Evolutionary conservation across 2,113 vertebrate genomes (phyloP), one percentile per base, ranked within the genome.

Genomic region (Tamias sibiricus): DNA sequence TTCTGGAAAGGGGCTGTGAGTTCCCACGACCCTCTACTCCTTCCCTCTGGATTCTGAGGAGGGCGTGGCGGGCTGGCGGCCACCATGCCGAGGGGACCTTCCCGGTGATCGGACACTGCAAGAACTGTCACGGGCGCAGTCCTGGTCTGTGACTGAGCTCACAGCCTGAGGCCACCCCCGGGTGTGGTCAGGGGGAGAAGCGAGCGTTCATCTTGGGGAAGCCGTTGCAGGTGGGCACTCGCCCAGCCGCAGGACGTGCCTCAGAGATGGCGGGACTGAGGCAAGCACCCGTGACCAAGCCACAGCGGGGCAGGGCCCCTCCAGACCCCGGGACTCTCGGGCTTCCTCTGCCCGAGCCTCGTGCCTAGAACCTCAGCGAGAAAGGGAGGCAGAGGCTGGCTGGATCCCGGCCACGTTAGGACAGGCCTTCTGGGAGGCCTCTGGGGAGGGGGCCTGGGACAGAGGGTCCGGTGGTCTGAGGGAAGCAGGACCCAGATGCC

Each of bases 71-170:
- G 1, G 14, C 20, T 12, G 0, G 35, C 57, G 88, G 44, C 40
- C 16, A 0, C 44, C 8, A 0, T 0, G 2, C 8, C 52, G 12
- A 62, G 12, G 28, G 5, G 24, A 19, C 3, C 11, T 30, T 4
- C 10, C 26, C 2, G 5, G 28, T 3, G 4, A 4, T 4, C 22
- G 22, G 1, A 7, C 1, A 6, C 6, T 14, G 12, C 0, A 7
- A 32, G 66, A 74, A 37, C 4, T 1, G 8, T 7, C 49, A 24
- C 6, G 57, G 22, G 44, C 22, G 68, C 42, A 57, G 9, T 6
- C 12, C 8, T 2, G 0, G 32, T 4, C 59, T 16, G 30, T 14
- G 13, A 14, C 1, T 2, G 13, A 42, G 12, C 9, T 42, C n/a
- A 13, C 1, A 1, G 83, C 19, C 1, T 1, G 20, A 86, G 62